Evolutionary conservation across 1,140 invertebrate genomes (phyloP).

Genomic region (Zaprionus africanus): DNA sequence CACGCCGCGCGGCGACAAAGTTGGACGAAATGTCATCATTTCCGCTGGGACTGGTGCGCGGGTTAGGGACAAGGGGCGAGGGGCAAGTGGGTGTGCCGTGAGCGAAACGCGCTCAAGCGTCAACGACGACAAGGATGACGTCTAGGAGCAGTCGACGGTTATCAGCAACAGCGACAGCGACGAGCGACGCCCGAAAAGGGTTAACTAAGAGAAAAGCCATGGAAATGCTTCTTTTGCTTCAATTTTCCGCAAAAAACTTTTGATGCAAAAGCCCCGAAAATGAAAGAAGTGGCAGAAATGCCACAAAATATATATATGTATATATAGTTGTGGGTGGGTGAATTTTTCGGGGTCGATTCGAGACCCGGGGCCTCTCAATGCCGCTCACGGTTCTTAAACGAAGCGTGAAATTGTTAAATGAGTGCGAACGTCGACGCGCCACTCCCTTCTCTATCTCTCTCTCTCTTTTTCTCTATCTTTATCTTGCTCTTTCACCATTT

Average conservation of each 20-base stretch:
- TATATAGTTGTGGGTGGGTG: conserved; percentile 16
- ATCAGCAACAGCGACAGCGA: conserved; percentile 45
- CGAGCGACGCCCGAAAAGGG: conserved; percentile 53
- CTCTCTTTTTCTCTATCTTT: neutral
- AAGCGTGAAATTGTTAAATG: conserved; percentile 84
- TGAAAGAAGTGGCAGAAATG: conserved; percentile 18
- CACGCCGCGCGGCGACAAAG: conserved; percentile 63
- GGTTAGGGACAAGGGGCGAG: neutral
- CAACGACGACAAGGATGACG: conserved; percentile 32
- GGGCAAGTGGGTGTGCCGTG: neutral
- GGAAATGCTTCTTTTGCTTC: conserved; percentile 68
- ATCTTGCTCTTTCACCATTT: conserved; percentile 24
- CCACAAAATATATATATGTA: conserved; percentile 27
- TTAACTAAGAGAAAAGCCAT: conserved; percentile 69
- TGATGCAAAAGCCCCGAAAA: conserved; percentile 21
- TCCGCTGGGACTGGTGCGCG: conserved; percentile 62
- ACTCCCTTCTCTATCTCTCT: neutral
- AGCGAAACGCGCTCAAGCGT: conserved; percentile 63
- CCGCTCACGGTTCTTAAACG: conserved; percentile 70
- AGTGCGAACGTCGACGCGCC: conserved; percentile 66
- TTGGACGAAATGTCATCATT: conserved; percentile 84
- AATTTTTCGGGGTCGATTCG: conserved; percentile 2
- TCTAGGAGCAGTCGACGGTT: conserved; percentile 44
- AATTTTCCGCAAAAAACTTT: conserved; percentile 57
- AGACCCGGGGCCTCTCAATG: conserved; percentile 37